These are phyloP conservation scores for Cetoscarus ocellatus DNA, from an alignment of 2,797 vertebrate species.

Conservation along the genomic window DNA sequence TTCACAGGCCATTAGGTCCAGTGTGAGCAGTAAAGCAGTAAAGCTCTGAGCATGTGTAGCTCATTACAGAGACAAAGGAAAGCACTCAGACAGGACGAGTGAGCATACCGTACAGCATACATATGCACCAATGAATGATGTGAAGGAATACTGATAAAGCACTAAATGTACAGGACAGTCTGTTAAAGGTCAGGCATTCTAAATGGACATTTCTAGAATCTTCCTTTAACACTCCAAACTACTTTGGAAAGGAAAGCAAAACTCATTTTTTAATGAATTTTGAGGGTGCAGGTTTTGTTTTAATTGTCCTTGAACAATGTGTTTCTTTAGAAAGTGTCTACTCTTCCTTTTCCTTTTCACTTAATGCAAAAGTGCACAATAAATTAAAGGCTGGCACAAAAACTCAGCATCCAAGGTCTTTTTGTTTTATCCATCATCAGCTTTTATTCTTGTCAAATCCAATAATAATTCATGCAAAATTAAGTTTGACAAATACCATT, in stretches of 20 bases:
- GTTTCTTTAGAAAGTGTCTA: background rate
- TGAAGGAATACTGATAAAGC: constrained; percentile 18
- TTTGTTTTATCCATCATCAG: background rate
- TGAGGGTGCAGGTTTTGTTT: background rate
- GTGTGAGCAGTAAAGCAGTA: constrained; percentile 39
- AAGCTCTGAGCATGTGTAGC: constrained; percentile 28
- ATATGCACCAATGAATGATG: constrained; percentile 1
- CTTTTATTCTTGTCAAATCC: background rate
- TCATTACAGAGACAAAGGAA: constrained; percentile 58
- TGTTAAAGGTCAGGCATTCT: constrained; percentile 7
- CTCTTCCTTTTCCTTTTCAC: background rate
- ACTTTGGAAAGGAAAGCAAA: no score
- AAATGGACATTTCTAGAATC: background rate
- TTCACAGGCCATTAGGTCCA: constrained; percentile 53
- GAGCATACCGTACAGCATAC: background rate
- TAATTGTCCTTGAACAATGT: background rate
- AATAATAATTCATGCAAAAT: no score
- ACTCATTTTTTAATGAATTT: no score
- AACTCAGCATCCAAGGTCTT: background rate
- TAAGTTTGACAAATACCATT: no score
- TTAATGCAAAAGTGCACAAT: background rate
- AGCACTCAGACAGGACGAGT: constrained; percentile 35
- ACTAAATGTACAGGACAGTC: constrained; percentile 8
- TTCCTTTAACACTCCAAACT: background rate
- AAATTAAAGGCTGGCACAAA: background rate